Percentiles rank a stretch among this genome's conserved stretches.
Evolutionary conservation across 1,140 invertebrate species (phyloP).

Genomic region (Euwallacea fornicatus): DNA sequence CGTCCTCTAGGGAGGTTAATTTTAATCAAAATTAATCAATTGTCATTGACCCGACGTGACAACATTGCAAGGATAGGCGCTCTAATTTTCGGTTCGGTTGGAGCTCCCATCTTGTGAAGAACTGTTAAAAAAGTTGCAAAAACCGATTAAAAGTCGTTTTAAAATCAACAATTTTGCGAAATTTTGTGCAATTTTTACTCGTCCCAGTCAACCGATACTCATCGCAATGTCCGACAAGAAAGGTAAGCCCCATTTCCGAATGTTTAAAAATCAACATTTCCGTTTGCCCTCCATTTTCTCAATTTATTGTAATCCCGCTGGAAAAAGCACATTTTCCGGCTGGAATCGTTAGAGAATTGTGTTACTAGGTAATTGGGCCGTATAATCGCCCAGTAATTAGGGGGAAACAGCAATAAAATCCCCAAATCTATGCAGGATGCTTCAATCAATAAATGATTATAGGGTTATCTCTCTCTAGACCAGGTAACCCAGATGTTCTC

Average conservation of each 20-base stretch:
- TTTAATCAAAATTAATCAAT: slow-evolving; percentile 19
- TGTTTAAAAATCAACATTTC: slow-evolving; percentile 5
- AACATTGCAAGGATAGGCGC: not conserved
- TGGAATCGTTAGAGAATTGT: slow-evolving; percentile 11
- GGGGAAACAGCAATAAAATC: slow-evolving; percentile 40
- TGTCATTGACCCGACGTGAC: not conserved
- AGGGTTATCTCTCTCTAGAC: slow-evolving; percentile 48
- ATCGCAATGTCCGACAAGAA: slow-evolving; percentile 45
- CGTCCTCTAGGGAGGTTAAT: too few relatives aligned
- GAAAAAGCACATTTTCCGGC: slow-evolving; percentile 28
- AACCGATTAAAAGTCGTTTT: too few relatives aligned
- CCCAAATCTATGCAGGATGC: slow-evolving; percentile 47
- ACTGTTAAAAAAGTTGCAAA: too few relatives aligned
- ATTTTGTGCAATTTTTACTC: too few relatives aligned
- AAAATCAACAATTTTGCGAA: too few relatives aligned
- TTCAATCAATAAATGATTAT: slow-evolving; percentile 48
- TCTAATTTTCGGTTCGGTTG: not conserved
- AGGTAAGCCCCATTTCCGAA: slow-evolving; percentile 41
- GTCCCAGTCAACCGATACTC: too few relatives aligned
- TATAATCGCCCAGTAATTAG: slow-evolving; percentile 31
- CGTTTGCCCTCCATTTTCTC: slow-evolving; percentile 10
- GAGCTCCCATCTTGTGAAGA: too few relatives aligned
- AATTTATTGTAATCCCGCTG: slow-evolving; percentile 21
- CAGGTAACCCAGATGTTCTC: slow-evolving; percentile 47
- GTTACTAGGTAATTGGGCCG: not conserved